Evolutionary conservation across 1,140 invertebrate genomes (phyloP).

Genomic region (Venturia canescens): DNA sequence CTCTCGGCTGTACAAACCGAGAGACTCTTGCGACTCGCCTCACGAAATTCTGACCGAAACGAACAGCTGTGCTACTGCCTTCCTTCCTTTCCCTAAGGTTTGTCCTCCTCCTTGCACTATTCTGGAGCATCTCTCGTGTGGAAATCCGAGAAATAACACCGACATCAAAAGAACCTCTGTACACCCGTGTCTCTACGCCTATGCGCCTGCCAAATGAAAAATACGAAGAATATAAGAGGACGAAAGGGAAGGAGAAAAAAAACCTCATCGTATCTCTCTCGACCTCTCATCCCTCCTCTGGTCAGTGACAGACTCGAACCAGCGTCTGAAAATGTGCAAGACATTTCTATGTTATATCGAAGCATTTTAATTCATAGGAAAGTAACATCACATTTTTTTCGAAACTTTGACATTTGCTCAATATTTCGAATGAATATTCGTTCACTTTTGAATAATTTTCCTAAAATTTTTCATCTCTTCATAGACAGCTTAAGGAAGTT

Average conservation of each 20-base stretch:
- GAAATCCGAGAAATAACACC: not conserved
- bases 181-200: conserved; percentile 35
- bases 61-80: conserved; percentile 54
- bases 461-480: no score
- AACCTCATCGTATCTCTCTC: conserved; percentile 18
- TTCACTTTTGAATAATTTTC: no score
- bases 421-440: no score
- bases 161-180: not conserved
- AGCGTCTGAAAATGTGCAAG: conserved; percentile 21
- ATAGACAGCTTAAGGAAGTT: no score
- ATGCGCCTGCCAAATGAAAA: conserved; percentile 31
- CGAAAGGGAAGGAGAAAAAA: conserved; percentile 7
- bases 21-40: conserved; percentile 47
- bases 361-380: no score
- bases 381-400: not conserved
- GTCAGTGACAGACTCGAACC: conserved; percentile 39
- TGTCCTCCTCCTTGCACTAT: conserved; percentile 9
- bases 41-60: conserved; percentile 54
- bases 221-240: not conserved
- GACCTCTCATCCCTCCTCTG: conserved; percentile 3
- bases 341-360: not conserved
- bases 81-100: conserved; percentile 35
- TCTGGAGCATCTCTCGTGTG: conserved; percentile 24
- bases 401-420: no score
- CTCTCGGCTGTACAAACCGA: conserved; percentile 26